Conservation (phyloP, 2,888 invertebrate species). For the Ectemnius lituratus region DNA sequence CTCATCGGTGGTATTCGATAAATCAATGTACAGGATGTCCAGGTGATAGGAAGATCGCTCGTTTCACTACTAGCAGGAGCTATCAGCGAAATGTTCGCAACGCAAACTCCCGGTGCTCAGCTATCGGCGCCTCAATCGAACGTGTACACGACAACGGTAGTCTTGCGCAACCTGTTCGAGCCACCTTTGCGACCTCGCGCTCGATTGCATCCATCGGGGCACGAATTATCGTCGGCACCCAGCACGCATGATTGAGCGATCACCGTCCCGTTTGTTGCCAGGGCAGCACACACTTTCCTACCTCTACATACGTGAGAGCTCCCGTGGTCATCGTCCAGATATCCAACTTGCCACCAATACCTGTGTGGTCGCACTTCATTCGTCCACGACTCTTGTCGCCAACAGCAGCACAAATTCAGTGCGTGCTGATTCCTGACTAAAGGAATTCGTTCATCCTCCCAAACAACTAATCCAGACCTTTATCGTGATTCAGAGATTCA, state of each 20-base stretch:
- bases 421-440: conserved; percentile 53
- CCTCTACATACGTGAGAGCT: conserved; percentile 24
- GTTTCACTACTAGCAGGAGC: conserved; percentile 22
- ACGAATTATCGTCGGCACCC: conserved; percentile 62
- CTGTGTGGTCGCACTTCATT: conserved; percentile 35
- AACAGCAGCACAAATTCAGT: conserved; percentile 58
- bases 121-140: conserved; percentile 56
- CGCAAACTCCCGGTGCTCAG: conserved; percentile 41
- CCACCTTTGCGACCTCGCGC: conserved; percentile 62
- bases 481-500: conserved; percentile 11
- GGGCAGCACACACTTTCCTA: conserved; percentile 6
- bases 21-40: conserved; percentile 43
- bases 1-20: conserved; percentile 22
- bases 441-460: conserved; percentile 45
- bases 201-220: conserved; percentile 60
- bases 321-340: conserved; percentile 35
- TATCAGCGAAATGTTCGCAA: conserved; percentile 48
- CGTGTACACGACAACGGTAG: conserved; percentile 56
- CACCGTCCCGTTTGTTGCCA: conserved; percentile 43
- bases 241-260: conserved; percentile 65
- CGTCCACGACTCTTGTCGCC: conserved; percentile 22
- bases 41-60: conserved; percentile 38
- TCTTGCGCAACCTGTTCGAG: conserved; percentile 62
- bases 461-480: conserved; percentile 12
- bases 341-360: conserved; percentile 26